Percentiles rank a stretch among this genome's conserved stretches.
These are phyloP conservation scores for Oxyruncus cristatus DNA, from an alignment of 2,113 vertebrate genomes.

Conservation along the genomic window DNA sequence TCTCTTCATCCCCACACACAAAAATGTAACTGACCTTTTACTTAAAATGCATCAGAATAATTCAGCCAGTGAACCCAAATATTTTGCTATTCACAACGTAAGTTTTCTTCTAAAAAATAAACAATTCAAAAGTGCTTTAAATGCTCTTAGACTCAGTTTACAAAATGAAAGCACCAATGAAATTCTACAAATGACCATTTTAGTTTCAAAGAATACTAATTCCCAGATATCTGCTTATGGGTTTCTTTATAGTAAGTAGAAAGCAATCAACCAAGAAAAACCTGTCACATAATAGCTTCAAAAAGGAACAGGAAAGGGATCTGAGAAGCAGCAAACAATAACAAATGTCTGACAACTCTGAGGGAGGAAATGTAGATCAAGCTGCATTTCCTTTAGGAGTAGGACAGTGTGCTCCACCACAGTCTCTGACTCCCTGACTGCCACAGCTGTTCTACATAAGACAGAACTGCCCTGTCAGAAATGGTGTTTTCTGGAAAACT, in stretches of 20 bases:
- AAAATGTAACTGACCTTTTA: neutral
- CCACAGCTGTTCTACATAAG: neutral
- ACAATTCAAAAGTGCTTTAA: neutral
- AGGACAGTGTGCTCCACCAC: neutral
- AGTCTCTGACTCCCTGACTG: neutral
- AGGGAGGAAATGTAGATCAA: constrained; percentile 66
- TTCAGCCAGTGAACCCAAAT: neutral
- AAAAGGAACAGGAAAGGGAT: constrained; percentile 67
- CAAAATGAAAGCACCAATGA: neutral
- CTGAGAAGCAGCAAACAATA: constrained; percentile 64
- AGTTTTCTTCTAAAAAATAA: neutral
- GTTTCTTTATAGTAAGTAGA: constrained; percentile 40
- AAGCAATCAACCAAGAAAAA: constrained; percentile 66
- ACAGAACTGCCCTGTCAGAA: neutral
- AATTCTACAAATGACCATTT: neutral
- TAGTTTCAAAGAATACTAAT: neutral
- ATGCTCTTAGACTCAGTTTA: neutral
- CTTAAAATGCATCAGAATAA: neutral
- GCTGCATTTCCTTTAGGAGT: constrained; percentile 63
- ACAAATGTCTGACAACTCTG: constrained; percentile 38
- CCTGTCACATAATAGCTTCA: constrained; percentile 51
- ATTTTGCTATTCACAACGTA: neutral
- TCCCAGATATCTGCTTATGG: neutral
- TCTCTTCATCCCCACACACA: neutral
- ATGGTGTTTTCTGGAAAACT: constrained; percentile 8